These are phyloP conservation scores for Drosophila anomalata DNA, from an alignment of 2,888 invertebrate genomes.

Conservation along the genomic window DNA sequence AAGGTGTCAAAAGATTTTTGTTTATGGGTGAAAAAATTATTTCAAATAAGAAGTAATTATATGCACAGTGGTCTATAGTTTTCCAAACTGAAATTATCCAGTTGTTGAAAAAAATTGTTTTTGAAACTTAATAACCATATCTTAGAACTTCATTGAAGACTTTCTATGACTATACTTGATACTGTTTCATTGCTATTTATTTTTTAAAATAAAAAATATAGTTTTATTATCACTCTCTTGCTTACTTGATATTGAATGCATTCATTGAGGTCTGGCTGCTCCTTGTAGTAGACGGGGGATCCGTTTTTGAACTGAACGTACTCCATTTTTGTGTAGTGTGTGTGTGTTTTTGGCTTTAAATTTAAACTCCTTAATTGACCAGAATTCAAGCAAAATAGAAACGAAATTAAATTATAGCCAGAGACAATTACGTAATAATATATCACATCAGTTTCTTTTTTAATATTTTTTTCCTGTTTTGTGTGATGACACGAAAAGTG, in stretches of 20 bases:
- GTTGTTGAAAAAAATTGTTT: background rate
- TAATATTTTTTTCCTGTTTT: slow-evolving; percentile 31
- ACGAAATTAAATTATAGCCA: slow-evolving; percentile 51
- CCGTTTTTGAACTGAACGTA: slow-evolving; percentile 84
- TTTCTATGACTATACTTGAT: too few relatives aligned
- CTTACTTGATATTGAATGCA: slow-evolving; percentile 84
- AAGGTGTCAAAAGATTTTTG: slow-evolving; percentile 9
- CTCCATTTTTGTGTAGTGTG: slow-evolving; percentile 80
- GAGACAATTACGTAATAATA: slow-evolving; percentile 60
- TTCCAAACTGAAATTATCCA: background rate
- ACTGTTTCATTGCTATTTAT: background rate
- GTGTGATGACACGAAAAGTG: slow-evolving; percentile 29
- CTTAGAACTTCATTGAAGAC: background rate
- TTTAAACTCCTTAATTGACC: slow-evolving; percentile 72
- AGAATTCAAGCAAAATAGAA: slow-evolving; percentile 57
- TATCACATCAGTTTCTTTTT: slow-evolving; percentile 20
- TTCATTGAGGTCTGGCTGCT: slow-evolving; percentile 83
- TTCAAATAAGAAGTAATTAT: background rate
- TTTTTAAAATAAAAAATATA: background rate
- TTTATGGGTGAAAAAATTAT: slow-evolving; percentile 4
- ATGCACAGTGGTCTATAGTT: background rate
- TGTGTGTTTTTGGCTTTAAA: slow-evolving; percentile 63
- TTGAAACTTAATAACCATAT: background rate
- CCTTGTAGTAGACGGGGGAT: slow-evolving; percentile 84
- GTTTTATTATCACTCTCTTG: slow-evolving; percentile 19